Evolutionary conservation across 2,113 vertebrate genomes (phyloP), one percentile per base, ranked within the genome.

Genomic region (Ramphastos sulfuratus): DNA sequence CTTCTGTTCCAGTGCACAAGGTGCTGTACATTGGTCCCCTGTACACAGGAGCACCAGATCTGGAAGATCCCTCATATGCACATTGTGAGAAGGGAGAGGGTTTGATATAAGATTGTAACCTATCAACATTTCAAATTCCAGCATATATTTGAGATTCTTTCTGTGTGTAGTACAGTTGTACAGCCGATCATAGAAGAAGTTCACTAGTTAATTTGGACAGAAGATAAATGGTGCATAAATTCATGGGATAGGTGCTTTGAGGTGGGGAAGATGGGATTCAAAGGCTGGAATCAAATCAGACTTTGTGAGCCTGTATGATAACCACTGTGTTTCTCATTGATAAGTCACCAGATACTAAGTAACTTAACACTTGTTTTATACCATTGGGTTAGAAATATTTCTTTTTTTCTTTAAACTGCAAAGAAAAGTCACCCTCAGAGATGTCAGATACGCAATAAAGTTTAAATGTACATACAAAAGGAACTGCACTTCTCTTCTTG

Each of bases 51-150:
- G 37, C 20, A 81, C 12, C 42, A 54, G 58, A 37, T 74, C 24
- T 54, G 54, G 61, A 78, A 78, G 25, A 60, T 72, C 13, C 8
- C 28, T 65, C 31, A 16, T 12, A 9, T 3, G 6, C 7, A 18
- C 0, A 0, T 11, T 54, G 31, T 69, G 37, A 50, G 48, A 75
- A 74, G 13, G 31, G 7, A 44, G 5, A 31, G 5, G 24, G 31
- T 80, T 59, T 39, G 17, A 14, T 27, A 2, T 67, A 23, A 84
- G 12, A 7, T 23, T 66, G 33, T 27, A 71, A 27, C 37, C 48
- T 82, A 63, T 13, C 33, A 89, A 39, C 15, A 78, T 71, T 74
- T 31, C 4, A 46, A 46, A 83, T 85, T 71, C 83, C 46, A 74
- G 25, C 5, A 27, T 42, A 3, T 27, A 20, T 56, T 71, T 88